Evolutionary conservation across 2,113 vertebrate genomes (phyloP), one percentile per base, ranked within the genome.

Genomic region (Indicator indicator): DNA sequence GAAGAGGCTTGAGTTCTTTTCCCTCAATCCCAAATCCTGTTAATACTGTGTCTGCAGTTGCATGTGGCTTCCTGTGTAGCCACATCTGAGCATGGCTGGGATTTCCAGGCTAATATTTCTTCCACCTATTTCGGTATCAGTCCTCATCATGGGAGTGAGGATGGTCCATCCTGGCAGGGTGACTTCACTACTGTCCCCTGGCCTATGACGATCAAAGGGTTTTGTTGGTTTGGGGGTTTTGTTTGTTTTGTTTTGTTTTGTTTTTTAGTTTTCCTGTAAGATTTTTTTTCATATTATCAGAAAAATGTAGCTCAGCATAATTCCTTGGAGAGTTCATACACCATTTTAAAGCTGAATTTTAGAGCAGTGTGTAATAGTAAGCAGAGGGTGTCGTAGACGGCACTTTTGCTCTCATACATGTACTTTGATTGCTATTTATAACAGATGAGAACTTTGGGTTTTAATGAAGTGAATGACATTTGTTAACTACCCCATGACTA

Each of bases 381-480:
- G 60, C 19, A 86, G 40, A 82, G 36, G 6, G 7, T 27, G 38
- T 62, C 84, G 28, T 9, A 68, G n/a, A 17, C 11, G 65, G 9
- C 28, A 56, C 8, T 6, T 91, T 65, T 73, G 26, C 38, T 90
- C 17, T 89, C 28, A 33, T 90, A 70, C 38, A 21, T 30, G 5
- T 80, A 40, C 44, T 94, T 88, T 67, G 67, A 87, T 94, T 95
- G 81, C n/a, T 96, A n/a, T 93, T 97, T 96, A 48, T 38, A 95
- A 84, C 20, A 92, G 74, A 84, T 86, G 19, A 93, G 60, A 97
- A 96, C n/a, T 89, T 97, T 30, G 52, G 5, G 90, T 97, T 92
- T 97, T 97, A 97, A 98, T 96, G 80, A 97, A 93, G 84, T 94
- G 79, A 96, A 95, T 98, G 97, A 96, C 96, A 97, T 98, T 98